Conservation (phyloP, 2,888 invertebrate genomes). For the Drosophila flavopinicola region DNA sequence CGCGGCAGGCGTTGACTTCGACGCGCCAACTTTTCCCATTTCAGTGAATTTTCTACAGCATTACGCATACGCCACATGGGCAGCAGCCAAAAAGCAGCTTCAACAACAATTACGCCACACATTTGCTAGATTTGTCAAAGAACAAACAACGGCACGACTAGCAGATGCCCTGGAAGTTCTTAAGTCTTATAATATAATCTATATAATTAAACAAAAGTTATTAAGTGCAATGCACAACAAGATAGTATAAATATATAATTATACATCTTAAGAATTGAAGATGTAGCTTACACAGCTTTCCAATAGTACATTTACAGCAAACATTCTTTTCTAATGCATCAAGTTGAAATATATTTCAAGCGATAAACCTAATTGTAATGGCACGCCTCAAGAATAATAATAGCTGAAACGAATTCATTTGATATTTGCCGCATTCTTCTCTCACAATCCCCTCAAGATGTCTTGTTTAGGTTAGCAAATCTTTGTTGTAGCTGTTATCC, state of each 20-base stretch:
- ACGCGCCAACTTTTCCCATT: conserved; percentile 33
- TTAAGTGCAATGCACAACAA: too few species aligned
- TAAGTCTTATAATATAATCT: too few species aligned
- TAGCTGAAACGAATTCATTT: neutral
- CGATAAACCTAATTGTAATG: neutral
- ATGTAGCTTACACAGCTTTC: too few species aligned
- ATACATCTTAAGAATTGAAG: too few species aligned
- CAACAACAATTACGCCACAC: conserved; percentile 52
- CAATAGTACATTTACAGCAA: too few species aligned
- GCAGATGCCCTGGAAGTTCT: neutral
- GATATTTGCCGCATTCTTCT: neutral
- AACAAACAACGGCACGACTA: neutral
- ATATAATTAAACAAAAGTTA: too few species aligned
- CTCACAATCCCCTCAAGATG: conserved; percentile 8
- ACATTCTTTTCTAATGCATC: neutral
- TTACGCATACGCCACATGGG: conserved; percentile 63
- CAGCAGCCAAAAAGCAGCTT: conserved; percentile 20
- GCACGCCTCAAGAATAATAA: neutral
- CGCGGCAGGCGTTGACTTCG: conserved; percentile 3
- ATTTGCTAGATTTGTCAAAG: conserved; percentile 18
- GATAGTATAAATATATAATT: too few species aligned
- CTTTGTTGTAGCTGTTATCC: conserved; percentile 14
- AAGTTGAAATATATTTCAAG: too few species aligned
- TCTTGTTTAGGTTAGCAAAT: neutral
- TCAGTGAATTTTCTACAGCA: conserved; percentile 32